Evolutionary conservation across 2,113 vertebrate species (phyloP).

Genomic region (Sinosuthora webbiana): DNA sequence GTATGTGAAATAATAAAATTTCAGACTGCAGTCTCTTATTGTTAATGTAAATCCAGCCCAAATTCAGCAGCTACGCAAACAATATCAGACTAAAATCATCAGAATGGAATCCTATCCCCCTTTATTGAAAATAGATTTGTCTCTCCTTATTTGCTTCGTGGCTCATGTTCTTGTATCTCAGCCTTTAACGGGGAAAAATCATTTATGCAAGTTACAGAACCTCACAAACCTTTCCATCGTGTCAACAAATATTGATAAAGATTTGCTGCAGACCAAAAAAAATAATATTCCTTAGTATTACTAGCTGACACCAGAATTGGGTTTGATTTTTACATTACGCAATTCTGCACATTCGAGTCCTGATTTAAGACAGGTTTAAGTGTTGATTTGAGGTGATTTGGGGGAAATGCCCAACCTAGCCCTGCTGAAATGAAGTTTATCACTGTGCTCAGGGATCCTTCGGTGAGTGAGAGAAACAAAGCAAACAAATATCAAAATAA

Average conservation of each 20-base stretch:
- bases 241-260: neutral
- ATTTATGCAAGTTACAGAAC: neutral
- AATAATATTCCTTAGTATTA: neutral
- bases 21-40: neutral
- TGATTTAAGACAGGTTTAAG: neutral
- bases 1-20: neutral
- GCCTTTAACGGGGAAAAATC: neutral
- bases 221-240: neutral
- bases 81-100: neutral
- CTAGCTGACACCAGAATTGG: neutral
- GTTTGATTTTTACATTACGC: neutral
- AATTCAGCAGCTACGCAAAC: neutral
- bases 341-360: neutral
- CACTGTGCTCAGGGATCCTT: neutral
- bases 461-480: neutral
- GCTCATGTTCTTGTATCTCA: neutral
- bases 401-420: neutral
- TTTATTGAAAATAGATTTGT: neutral
- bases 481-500: neutral
- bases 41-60: neutral
- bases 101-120: neutral
- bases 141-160: neutral
- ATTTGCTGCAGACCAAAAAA: neutral
- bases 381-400: neutral
- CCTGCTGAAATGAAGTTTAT: neutral